Evolutionary conservation across 2,888 invertebrate species (phyloP), one percentile per base, ranked within the genome.

Genomic region (Caenorhabditis parvicauda): DNA sequence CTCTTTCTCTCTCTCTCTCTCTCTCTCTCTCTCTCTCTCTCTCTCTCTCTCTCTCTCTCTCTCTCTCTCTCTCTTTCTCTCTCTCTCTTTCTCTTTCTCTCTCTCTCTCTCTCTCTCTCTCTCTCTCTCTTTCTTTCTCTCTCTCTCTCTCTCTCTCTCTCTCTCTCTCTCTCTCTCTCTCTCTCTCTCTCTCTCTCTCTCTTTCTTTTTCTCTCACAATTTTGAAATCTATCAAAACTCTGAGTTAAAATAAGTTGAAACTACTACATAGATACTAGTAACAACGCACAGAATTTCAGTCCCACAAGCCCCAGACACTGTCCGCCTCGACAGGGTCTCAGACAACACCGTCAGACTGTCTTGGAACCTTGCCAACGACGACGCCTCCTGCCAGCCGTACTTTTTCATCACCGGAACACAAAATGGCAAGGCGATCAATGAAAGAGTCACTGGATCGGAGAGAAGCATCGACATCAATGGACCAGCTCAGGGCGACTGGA

Each of bases 361-460:
- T 7, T 70, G 70, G 70, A 61, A 62, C 17, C 70, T 71, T 12
- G 74, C 76, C 3, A 50, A 64, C 24, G 72, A 75, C 21, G 59
- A 63, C 45, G 46, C 54, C 29, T 64, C 69, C 43, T 79, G 79
- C 32, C 68, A 70, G 45, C 64, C 74, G 3, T 76, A 75, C 58
- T 79, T 78, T 65, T 67, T 74, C 55, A 70, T 79, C 51, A 69
- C 73, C 24, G 79, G 79, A 28, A 67, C 65, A 24, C 64, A 65
- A 35, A 62, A 65, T 42, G 65, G 59, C 28, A 58, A 61, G 29
- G n/a, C 49, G 9, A 58, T 67, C 54, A 60, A 64, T 38, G 54
- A 65, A 27, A 44, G 63, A 52, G 63, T 64, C 17, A 54, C 68
- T 25, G 63, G 61, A 51, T 53, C 50, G 29, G 75, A 79, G 41